Evolutionary conservation across 2,888 invertebrate genomes (phyloP), one percentile per base, ranked within the genome.

Genomic region (Tetheella fluctuosa): DNA sequence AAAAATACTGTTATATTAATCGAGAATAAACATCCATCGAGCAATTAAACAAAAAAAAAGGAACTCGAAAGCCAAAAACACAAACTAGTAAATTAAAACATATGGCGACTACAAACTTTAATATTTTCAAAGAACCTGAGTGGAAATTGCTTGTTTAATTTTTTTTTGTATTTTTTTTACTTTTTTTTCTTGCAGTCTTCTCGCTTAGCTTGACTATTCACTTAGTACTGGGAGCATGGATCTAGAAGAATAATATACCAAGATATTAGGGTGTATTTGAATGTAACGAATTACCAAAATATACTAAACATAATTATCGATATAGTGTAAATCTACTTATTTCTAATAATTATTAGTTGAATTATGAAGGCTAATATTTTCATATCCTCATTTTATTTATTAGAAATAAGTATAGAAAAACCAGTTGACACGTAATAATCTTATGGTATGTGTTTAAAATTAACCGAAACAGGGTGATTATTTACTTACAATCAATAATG

Each of bases 191-290:
- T 88, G 91, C 92, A 93, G 92, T 91, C 92, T 91, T 93, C 91
- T 88, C 71, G 79, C 80, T 87, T 90, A 90, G 85, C 91, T 90
- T 86, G 93, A 87, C 94, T 95, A 96, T 95, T 96, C 96, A 93
- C 94, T 96, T 95, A 96, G 94, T 90, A 96, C 96, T 83, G 96
- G 96, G 94, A 96, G 95, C 94, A 96, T 96, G 92, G 96, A 96
- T 95, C 96, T 94, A 94, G 90, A 94, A 93, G 82, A 82, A 83
- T 60, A 79, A 76, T 76, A 68, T 69, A 61, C 12, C 48, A 64
- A 67, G 34, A 58, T 48, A 62, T n/a, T 30, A 48, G 20, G 17
- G 4, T 20, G 20, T 10, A 17, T 42, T 25, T 25, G 25, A 4
- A 39, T 39, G 37, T 39, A 15, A 39, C 4, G 4, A 39, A 42